Conservation (phyloP, 2,113 vertebrate species). For the Xiphias gladius region DNA sequence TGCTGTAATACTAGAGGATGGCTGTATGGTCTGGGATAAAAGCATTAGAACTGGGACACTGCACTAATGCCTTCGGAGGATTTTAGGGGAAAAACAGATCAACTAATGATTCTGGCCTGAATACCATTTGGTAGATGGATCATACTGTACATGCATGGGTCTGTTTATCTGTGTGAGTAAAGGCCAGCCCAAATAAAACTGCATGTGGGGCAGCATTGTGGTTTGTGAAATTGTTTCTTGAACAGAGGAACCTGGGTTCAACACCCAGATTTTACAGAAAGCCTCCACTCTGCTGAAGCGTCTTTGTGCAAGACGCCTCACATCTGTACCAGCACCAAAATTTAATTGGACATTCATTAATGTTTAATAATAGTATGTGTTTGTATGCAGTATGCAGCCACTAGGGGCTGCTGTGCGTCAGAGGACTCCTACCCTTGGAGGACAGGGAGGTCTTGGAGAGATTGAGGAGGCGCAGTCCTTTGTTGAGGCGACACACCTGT, state of each 20-base stretch:
- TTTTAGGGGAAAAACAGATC: constrained; percentile 49
- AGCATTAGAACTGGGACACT: constrained; percentile 63
- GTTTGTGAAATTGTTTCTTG: not conserved
- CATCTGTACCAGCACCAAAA: not conserved
- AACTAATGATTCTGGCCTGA: constrained; percentile 59
- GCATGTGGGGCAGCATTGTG: not conserved
- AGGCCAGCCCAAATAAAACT: constrained; percentile 3
- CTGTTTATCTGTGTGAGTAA: constrained; percentile 30
- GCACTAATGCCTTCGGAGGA: constrained; percentile 49
- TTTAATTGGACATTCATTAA: not conserved
- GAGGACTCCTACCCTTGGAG: constrained; percentile 85
- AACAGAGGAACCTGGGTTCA: not conserved
- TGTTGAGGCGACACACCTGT: constrained; percentile 90
- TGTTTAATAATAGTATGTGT: not conserved
- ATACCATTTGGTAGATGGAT: constrained; percentile 60
- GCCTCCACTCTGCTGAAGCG: not conserved
- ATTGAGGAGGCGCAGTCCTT: constrained; percentile 90
- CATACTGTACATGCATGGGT: not conserved
- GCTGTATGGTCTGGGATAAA: constrained; percentile 47
- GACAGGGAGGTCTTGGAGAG: constrained; percentile 92
- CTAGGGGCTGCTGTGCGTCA: constrained; percentile 56
- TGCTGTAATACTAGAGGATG: constrained; percentile 12
- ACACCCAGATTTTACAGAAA: not conserved
- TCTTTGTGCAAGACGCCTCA: not conserved
- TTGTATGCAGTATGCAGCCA: constrained; percentile 28